phyloP scores from a whole-genome alignment of 1,140 invertebrate species.

The Drosophila sproati region DNA sequence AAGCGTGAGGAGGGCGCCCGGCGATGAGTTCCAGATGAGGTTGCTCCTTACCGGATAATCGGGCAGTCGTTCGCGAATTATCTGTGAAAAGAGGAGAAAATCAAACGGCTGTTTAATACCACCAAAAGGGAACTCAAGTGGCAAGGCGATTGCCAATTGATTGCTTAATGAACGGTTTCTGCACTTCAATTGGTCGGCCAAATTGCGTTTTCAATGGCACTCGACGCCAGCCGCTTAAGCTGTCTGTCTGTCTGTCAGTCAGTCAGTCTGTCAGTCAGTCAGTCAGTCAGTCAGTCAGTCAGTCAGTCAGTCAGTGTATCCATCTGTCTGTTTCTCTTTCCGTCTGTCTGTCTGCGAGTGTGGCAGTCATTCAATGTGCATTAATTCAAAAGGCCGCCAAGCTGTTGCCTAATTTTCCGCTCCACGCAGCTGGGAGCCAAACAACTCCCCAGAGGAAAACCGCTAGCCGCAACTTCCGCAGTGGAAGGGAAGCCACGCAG shows the following conservation, averaged over 20 bases:
- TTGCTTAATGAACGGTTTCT: conserved; percentile 74
- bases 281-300: conserved; percentile 41
- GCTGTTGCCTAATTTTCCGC: conserved; percentile 81
- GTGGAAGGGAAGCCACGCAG: conserved; percentile 58
- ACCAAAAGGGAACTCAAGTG: conserved; percentile 62
- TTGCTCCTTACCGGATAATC: conserved; percentile 90
- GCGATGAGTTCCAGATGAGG: conserved; percentile 94
- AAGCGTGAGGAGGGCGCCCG: conserved; percentile 94
- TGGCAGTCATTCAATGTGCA: conserved; percentile 37
- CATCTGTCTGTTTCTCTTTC: background rate
- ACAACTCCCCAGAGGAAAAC: conserved; percentile 6
- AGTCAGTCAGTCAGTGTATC: conserved; percentile 4
- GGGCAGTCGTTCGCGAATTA: conserved; percentile 93
- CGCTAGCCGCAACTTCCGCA: conserved; percentile 56
- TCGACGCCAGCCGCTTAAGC: conserved; percentile 38
- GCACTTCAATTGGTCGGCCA: conserved; percentile 55
- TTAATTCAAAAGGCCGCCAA: conserved; percentile 72
- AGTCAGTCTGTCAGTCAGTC: conserved; percentile 46
- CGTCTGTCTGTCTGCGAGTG: conserved; percentile 20
- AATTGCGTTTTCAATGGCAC: conserved; percentile 73
- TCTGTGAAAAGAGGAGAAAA: conserved; percentile 86
- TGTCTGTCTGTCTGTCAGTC: conserved; percentile 31
- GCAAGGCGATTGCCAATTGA: conserved; percentile 74
- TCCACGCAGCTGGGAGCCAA: conserved; percentile 60
- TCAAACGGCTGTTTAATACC: conserved; percentile 72